A percentile compares a stretch with the other conserved stretches of the same genome.
These are phyloP conservation scores for Tetragonisca angustula DNA, from an alignment of 2,888 invertebrate genomes.

Conservation along the genomic window DNA sequence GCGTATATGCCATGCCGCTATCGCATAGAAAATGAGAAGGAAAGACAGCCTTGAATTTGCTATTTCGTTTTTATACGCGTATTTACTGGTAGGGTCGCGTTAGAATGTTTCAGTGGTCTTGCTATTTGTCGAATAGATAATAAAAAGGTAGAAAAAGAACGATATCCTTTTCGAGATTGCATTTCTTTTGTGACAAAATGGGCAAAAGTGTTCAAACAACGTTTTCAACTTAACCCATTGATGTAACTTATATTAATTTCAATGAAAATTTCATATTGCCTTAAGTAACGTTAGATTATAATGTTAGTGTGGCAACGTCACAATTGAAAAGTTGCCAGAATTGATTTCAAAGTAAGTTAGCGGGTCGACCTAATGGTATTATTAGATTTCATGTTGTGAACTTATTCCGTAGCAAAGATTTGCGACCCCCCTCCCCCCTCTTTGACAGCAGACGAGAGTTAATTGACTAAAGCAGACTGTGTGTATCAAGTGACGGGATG, in stretches of 20 bases:
- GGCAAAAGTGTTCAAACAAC: neutral
- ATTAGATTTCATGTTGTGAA: slow-evolving; percentile 64
- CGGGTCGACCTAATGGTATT: slow-evolving; percentile 70
- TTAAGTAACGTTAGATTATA: slow-evolving; percentile 45
- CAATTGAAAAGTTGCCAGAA: slow-evolving; percentile 71
- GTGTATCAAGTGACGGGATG: neutral
- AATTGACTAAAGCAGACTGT: neutral
- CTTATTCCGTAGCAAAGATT: slow-evolving; percentile 36
- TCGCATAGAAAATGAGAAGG: neutral
- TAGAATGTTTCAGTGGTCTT: slow-evolving; percentile 1
- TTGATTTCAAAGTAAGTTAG: slow-evolving; percentile 69
- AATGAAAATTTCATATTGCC: slow-evolving; percentile 38
- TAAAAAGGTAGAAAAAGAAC: neutral
- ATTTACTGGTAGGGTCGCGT: slow-evolving; percentile 7
- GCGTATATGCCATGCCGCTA: neutral
- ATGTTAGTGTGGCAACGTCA: slow-evolving; percentile 58
- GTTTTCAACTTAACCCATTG: too few species aligned
- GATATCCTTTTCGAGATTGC: neutral
- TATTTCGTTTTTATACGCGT: slow-evolving; percentile 14
- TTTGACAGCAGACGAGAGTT: neutral
- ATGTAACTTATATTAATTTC: neutral
- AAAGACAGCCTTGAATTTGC: slow-evolving; percentile 26
- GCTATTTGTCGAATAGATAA: neutral
- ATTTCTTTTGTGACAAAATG: neutral
- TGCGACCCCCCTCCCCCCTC: neutral